Evolutionary conservation across 2,888 invertebrate genomes (phyloP).

Genomic region (Platerodrilus igneus): DNA sequence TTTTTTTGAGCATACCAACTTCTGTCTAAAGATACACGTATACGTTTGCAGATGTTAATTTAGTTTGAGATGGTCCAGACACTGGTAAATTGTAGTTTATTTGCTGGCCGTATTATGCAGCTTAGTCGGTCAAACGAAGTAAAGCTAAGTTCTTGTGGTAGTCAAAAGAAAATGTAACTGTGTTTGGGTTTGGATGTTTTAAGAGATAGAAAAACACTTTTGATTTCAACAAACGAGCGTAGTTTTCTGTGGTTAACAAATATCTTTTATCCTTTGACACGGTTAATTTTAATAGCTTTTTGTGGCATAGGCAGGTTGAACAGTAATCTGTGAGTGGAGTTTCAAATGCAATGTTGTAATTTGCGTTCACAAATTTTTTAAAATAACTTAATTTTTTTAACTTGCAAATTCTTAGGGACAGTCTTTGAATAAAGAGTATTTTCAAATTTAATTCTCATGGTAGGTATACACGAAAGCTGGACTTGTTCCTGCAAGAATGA

Average conservation of each 20-base stretch:
- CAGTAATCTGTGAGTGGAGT: constrained; percentile 6
- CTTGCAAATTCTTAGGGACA: constrained; percentile 3
- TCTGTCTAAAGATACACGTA: constrained; percentile 10
- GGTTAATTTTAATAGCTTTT: constrained; percentile 5
- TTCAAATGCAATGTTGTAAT: constrained; percentile 16
- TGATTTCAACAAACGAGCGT: too few relatives aligned
- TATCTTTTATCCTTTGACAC: too few relatives aligned
- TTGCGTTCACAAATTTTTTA: constrained; percentile 9
- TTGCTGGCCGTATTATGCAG: constrained; percentile 13
- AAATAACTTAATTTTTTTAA: constrained; percentile 14
- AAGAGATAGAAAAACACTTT: constrained; percentile 10
- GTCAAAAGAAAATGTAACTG: constrained; percentile 13
- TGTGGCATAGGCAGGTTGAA: constrained; percentile 8
- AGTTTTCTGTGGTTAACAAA: too few relatives aligned
- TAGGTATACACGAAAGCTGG: constrained; percentile 10
- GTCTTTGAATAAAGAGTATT: constrained; percentile 1
- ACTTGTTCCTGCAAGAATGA: constrained; percentile 9
- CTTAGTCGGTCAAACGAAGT: constrained; percentile 13
- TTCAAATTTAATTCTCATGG: constrained; percentile 14
- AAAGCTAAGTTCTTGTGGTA: constrained; percentile 17
- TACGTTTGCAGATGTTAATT: constrained; percentile 8
- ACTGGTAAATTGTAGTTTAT: constrained; percentile 15
- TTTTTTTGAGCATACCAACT: constrained; percentile 9
- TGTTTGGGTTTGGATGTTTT: constrained; percentile 2
- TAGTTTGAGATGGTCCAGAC: constrained; percentile 5